Evolutionary conservation across 1,140 invertebrate species (phyloP), one percentile per base, ranked within the genome.

Genomic region (Idris sp.): DNA sequence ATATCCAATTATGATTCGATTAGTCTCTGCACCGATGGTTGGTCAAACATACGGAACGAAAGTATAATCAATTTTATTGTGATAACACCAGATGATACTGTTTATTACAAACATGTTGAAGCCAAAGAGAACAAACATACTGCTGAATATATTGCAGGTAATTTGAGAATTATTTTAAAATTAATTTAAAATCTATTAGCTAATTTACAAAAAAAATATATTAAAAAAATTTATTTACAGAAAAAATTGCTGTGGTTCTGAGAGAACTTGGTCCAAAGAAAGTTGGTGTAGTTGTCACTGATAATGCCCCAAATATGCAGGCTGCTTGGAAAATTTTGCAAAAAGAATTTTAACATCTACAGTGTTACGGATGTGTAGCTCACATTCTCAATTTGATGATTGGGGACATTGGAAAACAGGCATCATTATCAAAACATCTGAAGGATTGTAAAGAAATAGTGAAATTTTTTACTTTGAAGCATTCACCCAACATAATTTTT

Each of bases 291-390:
- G 18, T 59, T 16, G 35, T 54, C n/a, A 38, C 49, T 1, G 54
- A 46, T 8, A 59, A 59, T 15, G 30, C 40, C 26, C 19, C 2
- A 10, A 46, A 44, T 22, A 46, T 59, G 54, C 40, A 36, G 11
- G 33, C 18, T 36, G 41, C 54, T 35, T 38, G 54, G 33, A 38
- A 46, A 8, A 8, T 46, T 18, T 14, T 46, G 5, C 22, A 46
- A 46, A 3, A 38, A 13, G 2, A 26, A 38, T 59, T 44, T 59
- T 41, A 18, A 11, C 41, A 9, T 40, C n/a, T 61, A 3, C 31
- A 48, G 19, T 38, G 33, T 28, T 61, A 61, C 31, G 35, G 43
- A 48, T 48, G 56, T 61, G 41, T 35, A 6, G 31, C 43, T 38
- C 33, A 31, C 15, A 15, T 10, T 15, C 2, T 40, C 5, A 61